phyloP scores from a whole-genome alignment of 1,140 invertebrate genomes.

The Lepidurus arcticus region DNA sequence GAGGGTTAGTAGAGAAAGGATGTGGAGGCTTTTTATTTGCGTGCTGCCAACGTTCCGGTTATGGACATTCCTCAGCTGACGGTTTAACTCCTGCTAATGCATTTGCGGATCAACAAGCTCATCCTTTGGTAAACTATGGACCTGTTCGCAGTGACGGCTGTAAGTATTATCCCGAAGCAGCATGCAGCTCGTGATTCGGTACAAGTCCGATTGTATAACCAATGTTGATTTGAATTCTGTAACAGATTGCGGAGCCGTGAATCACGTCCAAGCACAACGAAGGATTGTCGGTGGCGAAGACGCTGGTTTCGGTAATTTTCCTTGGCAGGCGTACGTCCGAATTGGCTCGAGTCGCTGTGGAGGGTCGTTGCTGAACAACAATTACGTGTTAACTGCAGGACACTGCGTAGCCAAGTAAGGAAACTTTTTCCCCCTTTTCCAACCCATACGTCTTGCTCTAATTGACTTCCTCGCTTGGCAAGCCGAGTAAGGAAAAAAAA shows the following conservation, averaged over 20 bases:
- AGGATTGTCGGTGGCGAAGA: conserved; percentile 89
- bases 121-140: conserved; percentile 52
- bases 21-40: conserved; percentile 75
- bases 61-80: conserved; percentile 42
- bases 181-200: background rate
- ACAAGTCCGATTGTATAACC: no score
- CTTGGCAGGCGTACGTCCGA: conserved; percentile 92
- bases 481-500: background rate
- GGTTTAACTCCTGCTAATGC: conserved; percentile 52
- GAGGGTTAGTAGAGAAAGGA: conserved; percentile 75
- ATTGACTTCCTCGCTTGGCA: background rate
- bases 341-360: conserved; percentile 88
- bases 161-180: conserved; percentile 49
- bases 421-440: background rate
- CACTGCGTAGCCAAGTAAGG: conserved; percentile 83
- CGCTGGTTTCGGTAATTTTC: conserved; percentile 87
- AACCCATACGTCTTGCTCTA: conserved; percentile 22
- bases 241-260: conserved; percentile 71
- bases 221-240: no score
- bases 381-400: conserved; percentile 91
- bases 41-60: conserved; percentile 65
- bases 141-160: conserved; percentile 67
- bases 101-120: conserved; percentile 46
- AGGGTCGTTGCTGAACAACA: conserved; percentile 82
- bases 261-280: conserved; percentile 70